Percentiles rank a stretch among this genome's conserved stretches.
Evolutionary conservation across 2,113 vertebrate genomes (phyloP).

Genomic region (Propithecus coquereli): DNA sequence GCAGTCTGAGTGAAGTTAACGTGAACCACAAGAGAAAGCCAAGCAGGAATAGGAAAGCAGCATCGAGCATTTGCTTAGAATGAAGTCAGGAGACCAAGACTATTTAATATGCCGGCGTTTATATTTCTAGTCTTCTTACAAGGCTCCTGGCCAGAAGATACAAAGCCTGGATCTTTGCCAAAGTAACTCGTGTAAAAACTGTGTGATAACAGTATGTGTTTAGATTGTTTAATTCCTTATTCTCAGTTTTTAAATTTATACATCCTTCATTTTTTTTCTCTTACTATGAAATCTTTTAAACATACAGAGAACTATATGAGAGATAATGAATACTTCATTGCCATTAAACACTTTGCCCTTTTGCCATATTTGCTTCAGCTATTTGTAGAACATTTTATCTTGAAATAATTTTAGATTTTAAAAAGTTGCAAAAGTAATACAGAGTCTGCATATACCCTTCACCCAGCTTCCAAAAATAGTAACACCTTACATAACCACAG

Average conservation of each 20-base stretch:
- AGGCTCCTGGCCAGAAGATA: not conserved
- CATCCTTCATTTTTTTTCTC: slow-evolving; percentile 22
- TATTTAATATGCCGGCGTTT: not conserved
- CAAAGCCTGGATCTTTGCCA: not conserved
- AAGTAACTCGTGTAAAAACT: not conserved
- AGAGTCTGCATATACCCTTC: not conserved
- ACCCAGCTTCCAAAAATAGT: not conserved
- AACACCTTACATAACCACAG: not conserved
- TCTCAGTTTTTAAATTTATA: not conserved
- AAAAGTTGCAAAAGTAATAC: not conserved
- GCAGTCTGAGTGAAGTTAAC: not conserved
- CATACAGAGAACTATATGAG: not conserved
- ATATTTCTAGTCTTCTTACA: not conserved
- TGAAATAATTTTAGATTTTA: slow-evolving; percentile 28
- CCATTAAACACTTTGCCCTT: not conserved
- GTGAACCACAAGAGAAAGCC: not conserved
- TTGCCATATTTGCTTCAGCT: not conserved
- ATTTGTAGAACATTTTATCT: slow-evolving; percentile 13
- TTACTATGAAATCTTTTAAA: slow-evolving; percentile 39
- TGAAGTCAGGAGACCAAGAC: not conserved
- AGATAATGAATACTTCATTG: not conserved
- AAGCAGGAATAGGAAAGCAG: not conserved
- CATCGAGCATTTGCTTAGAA: not conserved
- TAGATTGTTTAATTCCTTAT: slow-evolving; percentile 2
- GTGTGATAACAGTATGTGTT: not conserved